A percentile compares a stretch with the other conserved stretches of the same genome.
phyloP scores from a whole-genome alignment of 2,113 vertebrate genomes.

The Lates calcarifer region DNA sequence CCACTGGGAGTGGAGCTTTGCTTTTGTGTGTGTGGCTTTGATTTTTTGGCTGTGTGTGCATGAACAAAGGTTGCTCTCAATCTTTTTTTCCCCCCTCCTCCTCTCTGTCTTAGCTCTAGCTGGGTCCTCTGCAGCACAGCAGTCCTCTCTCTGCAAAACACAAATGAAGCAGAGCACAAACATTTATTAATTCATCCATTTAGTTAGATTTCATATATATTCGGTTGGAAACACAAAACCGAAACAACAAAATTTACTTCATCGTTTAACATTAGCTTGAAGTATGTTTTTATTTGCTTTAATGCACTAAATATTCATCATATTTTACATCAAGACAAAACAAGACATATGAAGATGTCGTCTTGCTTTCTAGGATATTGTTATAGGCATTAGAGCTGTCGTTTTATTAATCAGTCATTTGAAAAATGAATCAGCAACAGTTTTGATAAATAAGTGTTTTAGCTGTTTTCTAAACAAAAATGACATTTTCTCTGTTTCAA shows the following conservation, averaged over 20 bases:
- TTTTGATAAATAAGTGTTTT: too few species aligned
- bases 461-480: too few species aligned
- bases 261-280: too few species aligned
- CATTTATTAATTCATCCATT: background rate
- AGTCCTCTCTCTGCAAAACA: background rate
- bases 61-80: constrained; percentile 6
- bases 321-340: too few species aligned
- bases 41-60: constrained; percentile 26
- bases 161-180: background rate
- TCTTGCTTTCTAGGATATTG: too few species aligned
- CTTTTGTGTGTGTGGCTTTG: constrained; percentile 22
- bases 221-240: too few species aligned
- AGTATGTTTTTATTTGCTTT: too few species aligned
- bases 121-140: background rate
- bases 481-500: background rate
- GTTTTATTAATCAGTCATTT: too few species aligned
- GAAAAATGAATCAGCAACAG: background rate
- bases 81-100: background rate
- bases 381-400: too few species aligned
- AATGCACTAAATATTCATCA: too few species aligned
- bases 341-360: background rate
- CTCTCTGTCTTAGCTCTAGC: background rate
- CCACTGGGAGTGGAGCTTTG: constrained; percentile 1
- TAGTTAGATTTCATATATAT: too few species aligned
- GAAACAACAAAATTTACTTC: too few species aligned